Evolutionary conservation across 2,113 vertebrate genomes (phyloP), one percentile per base, ranked within the genome.

Genomic region (Plecotus auritus): DNA sequence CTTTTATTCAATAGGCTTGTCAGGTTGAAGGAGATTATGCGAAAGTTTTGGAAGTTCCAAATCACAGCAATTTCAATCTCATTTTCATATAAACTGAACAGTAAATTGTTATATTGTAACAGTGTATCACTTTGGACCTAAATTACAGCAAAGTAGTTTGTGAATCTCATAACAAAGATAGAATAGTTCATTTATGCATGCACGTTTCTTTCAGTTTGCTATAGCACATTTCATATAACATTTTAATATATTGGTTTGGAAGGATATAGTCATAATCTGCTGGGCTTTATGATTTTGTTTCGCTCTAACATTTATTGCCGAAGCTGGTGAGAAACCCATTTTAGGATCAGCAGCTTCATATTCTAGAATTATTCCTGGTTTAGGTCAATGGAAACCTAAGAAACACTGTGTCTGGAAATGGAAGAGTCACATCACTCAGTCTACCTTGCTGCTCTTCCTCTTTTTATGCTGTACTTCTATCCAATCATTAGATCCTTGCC

Each of bases 61-160:
- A 93, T 90, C 72, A 94, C 47, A 93, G 81, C 51, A 81, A 93
- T 47, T 93, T 97, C 81, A 73, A 83, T 92, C 81, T 96, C 77
- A 91, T 97, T 95, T 97, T 97, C 82, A 93, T 81, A 94, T 74
- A 95, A 96, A 84, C 61, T 7, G 14, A 92, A 91, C 35, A 85
- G 85, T 82, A 73, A 90, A 78, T 95, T 92, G 82, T 78, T 95
- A 93, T 85, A 94, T 85, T 97, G 54, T 92, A 95, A 92, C 67
- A 92, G 56, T 80, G 93, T 94, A 95, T 93, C 67, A 81, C 54
- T 95, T 96, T 95, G 84, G 49, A 97, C 49, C 42, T 94, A 97
- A 96, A 96, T 95, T 92, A 90, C 61, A 96, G 54, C 82, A 89
- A 95, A 82, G 69, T 92, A 81, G 54, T 90, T 95, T 85, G 56